Evolutionary conservation across 2,113 vertebrate genomes (phyloP).

Genomic region (Acrocephalus arundinaceus): DNA sequence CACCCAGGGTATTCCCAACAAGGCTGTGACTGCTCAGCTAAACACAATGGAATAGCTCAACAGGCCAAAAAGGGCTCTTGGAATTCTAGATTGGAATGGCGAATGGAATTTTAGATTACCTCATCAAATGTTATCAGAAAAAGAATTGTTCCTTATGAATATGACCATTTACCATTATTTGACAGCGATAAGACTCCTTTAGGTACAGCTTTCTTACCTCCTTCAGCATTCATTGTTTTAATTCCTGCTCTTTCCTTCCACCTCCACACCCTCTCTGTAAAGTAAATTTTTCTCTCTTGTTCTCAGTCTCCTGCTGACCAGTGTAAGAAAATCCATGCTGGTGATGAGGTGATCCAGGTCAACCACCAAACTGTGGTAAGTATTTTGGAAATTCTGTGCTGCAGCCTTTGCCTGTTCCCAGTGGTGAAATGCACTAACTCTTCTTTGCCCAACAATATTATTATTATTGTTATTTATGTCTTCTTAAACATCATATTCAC

Average conservation of each 20-base stretch:
- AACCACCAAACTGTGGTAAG: constrained; percentile 80
- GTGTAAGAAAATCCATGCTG: constrained; percentile 81
- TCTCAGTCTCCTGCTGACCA: constrained; percentile 80
- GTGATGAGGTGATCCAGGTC: constrained; percentile 78
- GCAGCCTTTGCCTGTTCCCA: background rate
- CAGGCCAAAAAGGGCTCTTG: background rate
- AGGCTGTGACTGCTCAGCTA: background rate
- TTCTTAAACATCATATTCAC: background rate
- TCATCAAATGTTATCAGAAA: background rate
- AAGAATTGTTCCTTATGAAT: background rate
- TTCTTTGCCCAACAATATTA: background rate
- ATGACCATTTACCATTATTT: background rate
- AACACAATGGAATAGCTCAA: background rate
- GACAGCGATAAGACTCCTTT: background rate
- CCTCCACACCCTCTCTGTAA: background rate
- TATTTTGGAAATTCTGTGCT: background rate
- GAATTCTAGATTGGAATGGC: background rate
- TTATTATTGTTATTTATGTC: background rate
- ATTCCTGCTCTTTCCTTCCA: background rate
- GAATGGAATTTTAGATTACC: background rate
- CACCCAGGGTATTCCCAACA: background rate
- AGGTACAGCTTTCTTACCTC: background rate
- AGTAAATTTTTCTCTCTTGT: constrained; percentile 25
- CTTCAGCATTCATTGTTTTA: background rate
- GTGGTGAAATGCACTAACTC: background rate